Conservation (phyloP, 2,797 vertebrate genomes). For the Meda fulgida region DNA sequence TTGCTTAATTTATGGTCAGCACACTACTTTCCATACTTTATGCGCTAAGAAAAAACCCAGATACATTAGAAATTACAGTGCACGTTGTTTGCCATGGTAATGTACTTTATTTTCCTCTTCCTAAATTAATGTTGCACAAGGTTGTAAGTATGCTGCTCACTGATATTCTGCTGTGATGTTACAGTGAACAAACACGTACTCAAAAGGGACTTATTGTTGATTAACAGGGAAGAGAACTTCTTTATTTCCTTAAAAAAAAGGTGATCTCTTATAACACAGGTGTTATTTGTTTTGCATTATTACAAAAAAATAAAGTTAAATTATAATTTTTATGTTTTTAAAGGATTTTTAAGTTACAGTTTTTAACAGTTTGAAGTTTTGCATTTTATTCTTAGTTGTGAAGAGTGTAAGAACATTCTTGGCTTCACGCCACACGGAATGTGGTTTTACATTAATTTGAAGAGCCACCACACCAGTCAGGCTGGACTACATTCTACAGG, state of each 20-base stretch:
- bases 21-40: constrained; percentile 33
- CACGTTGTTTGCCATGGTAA: not conserved
- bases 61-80: not conserved
- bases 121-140: not conserved
- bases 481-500: not conserved
- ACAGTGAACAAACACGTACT: constrained; percentile 9
- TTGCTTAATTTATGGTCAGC: not conserved
- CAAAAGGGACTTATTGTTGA: constrained; percentile 6
- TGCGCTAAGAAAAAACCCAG: not conserved
- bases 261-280: not conserved
- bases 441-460: not conserved
- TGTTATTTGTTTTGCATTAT: not conserved
- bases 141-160: not conserved
- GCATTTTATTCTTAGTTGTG: not conserved
- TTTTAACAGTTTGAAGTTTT: not conserved
- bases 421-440: not conserved
- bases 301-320: not conserved
- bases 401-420: not conserved
- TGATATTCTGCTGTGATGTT: constrained; percentile 21
- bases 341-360: constrained; percentile 13
- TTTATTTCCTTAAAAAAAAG: constrained; percentile 5
- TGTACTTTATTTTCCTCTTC: not conserved
- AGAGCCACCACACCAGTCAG: not conserved
- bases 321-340: constrained; percentile 5
- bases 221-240: constrained; percentile 3